Evolutionary conservation across 1,140 invertebrate genomes (phyloP), one percentile per base, ranked within the genome.

Genomic region (Aphelenchoides fujianensis): DNA sequence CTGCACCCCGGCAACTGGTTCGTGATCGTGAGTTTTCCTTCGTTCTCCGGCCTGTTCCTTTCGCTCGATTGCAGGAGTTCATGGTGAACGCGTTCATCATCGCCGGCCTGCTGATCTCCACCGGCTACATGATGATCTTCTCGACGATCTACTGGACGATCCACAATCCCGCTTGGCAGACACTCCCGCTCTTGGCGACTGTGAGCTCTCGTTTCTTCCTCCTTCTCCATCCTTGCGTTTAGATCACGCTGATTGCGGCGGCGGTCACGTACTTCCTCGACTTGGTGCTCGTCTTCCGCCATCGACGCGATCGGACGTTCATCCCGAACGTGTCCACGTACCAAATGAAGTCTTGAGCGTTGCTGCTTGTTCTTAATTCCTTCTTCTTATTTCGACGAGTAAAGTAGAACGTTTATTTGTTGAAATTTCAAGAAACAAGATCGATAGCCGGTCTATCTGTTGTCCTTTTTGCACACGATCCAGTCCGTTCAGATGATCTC

Each of bases 161-260:
- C 12, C 55, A 37, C 27, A 74, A 74, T 71, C 73, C 73, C 3
- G 53, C 68, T 28, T 74, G 73, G 73, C 69, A 76, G 34, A 74
- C 67, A 2, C 12, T 74, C n/a, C 73, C 73, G 1, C 35, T 48
- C 12, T 30, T 74, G 36, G 73, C 74, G 3, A 16, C 73, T 2
- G 73, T 68, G 37, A 63, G 32, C n/a, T n/a, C n/a, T 68, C 54
- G 55, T 36, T 48, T 41, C 31, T 5, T 37, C 23, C 28, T n/a
- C n/a, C n/a, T n/a, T n/a, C n/a, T n/a, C n/a, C n/a, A n/a, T n/a
- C n/a, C n/a, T n/a, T n/a, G n/a, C n/a, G 3, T 64, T 37, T 27
- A 64, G 62, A 28, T 70, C 23, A 69, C 53, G 23, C 31, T 73
- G 12, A 12, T 74, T 0, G 30, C n/a, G 12, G 68, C 37, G 12